These are phyloP conservation scores for Alethe diademata DNA, from an alignment of 2,113 vertebrate genomes.

Conservation along the genomic window DNA sequence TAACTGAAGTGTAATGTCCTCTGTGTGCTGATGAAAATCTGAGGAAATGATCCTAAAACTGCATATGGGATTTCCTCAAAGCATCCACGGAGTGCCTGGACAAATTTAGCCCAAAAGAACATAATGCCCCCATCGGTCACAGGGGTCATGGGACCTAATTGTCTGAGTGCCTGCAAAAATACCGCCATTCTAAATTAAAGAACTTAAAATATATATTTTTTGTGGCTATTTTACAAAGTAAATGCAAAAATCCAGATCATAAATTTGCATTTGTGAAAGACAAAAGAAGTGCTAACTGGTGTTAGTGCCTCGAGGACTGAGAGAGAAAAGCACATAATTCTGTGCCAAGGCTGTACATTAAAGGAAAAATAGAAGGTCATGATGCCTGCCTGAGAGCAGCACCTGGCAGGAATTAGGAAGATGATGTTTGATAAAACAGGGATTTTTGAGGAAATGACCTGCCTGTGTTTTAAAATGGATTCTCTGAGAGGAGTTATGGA, in stretches of 20 bases:
- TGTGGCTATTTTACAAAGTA: not conserved
- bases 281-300: not conserved
- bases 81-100: not conserved
- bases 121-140: not conserved
- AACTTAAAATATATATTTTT: not conserved
- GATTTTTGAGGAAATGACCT: not conserved
- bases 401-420: not conserved
- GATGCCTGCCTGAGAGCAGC: not conserved
- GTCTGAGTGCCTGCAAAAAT: accelerated
- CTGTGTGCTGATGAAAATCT: not conserved
- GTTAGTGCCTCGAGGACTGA: not conserved
- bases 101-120: not conserved
- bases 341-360: not conserved
- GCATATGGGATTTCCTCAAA: not conserved
- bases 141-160: not conserved
- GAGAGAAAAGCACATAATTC: not conserved
- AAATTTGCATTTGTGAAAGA: not conserved
- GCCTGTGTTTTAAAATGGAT: not conserved
- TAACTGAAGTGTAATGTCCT: not conserved
- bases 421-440: not conserved
- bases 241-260: not conserved
- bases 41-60: not conserved
- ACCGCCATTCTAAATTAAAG: not conserved
- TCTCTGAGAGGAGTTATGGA: not conserved
- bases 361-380: not conserved